Evolutionary conservation across 1,140 invertebrate genomes (phyloP).

Genomic region (Bacillus rossius): DNA sequence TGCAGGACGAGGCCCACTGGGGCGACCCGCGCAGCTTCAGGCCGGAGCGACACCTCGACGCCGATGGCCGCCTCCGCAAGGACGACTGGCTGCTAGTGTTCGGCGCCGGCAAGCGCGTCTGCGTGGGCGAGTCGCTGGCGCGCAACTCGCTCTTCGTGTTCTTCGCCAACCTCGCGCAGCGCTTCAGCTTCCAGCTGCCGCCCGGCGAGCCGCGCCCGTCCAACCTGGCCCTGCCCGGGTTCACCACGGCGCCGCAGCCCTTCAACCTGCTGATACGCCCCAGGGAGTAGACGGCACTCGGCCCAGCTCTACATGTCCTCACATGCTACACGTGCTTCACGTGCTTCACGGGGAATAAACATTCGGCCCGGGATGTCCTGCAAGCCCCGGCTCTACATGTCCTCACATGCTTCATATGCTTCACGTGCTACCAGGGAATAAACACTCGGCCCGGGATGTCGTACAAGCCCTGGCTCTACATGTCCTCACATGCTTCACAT

Average conservation of each 20-base stretch:
- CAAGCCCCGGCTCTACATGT: too few relatives aligned
- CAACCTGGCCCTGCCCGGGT: constrained; percentile 17
- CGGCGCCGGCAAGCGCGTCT: constrained; percentile 32
- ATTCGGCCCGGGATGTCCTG: too few relatives aligned
- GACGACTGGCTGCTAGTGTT: constrained; percentile 6
- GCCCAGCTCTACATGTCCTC: too few relatives aligned
- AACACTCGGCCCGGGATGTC: too few relatives aligned
- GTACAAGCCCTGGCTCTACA: too few relatives aligned
- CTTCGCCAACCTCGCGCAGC: constrained; percentile 26
- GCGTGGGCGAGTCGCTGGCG: constrained; percentile 32
- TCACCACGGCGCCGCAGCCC: constrained; percentile 20
- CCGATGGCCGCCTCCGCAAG: constrained; percentile 11
- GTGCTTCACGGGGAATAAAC: too few relatives aligned
- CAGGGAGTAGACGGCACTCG: too few relatives aligned
- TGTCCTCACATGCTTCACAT: too few relatives aligned
- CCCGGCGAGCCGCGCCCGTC: constrained; percentile 17
- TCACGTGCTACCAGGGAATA: too few relatives aligned
- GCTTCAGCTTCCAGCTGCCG: constrained; percentile 21
- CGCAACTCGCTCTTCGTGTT: constrained; percentile 33
- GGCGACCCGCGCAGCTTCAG: constrained; percentile 18
- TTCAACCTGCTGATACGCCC: constrained; percentile 22
- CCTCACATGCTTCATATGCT: too few relatives aligned
- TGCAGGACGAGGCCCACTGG: constrained; percentile 19
- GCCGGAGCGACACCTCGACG: constrained; percentile 16
- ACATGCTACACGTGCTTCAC: too few relatives aligned